A percentile compares a stretch with the other conserved stretches of the same genome.
phyloP scores from a whole-genome alignment of 2,797 vertebrate genomes.

The Coluber constrictor region DNA sequence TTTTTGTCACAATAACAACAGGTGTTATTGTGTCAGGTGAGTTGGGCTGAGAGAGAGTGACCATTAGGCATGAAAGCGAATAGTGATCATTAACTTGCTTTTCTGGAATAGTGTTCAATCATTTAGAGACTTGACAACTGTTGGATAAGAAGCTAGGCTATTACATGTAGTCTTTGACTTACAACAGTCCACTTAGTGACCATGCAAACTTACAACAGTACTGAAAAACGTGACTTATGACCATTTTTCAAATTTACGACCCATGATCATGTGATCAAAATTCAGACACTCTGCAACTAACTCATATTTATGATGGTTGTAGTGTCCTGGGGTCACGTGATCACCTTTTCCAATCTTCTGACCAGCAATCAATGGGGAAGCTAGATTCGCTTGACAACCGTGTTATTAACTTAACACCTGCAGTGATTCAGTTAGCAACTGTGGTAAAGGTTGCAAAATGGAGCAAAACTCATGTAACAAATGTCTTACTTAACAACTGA shows the following conservation, averaged over 20 bases:
- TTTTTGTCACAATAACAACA: neutral
- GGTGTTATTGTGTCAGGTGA: neutral
- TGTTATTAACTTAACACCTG: neutral
- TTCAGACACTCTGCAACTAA: neutral
- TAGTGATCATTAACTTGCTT: neutral
- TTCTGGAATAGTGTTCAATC: neutral
- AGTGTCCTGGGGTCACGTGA: neutral
- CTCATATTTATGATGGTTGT: neutral
- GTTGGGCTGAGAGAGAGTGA: neutral
- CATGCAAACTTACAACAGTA: neutral
- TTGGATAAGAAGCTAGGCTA: neutral
- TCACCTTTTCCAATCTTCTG: neutral
- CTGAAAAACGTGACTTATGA: neutral
- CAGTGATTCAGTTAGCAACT: neutral
- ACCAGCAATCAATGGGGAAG: neutral
- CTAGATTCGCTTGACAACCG: neutral
- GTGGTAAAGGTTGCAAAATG: neutral
- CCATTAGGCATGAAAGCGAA: neutral
- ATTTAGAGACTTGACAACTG: neutral
- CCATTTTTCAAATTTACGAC: neutral
- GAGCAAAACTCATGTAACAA: neutral
- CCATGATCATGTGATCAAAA: neutral
- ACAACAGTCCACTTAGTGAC: neutral
- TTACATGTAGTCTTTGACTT: neutral
- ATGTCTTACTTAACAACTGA: neutral